Evolutionary conservation across 2,113 vertebrate genomes (phyloP), one percentile per base, ranked within the genome.

Genomic region (Columba janthina): DNA sequence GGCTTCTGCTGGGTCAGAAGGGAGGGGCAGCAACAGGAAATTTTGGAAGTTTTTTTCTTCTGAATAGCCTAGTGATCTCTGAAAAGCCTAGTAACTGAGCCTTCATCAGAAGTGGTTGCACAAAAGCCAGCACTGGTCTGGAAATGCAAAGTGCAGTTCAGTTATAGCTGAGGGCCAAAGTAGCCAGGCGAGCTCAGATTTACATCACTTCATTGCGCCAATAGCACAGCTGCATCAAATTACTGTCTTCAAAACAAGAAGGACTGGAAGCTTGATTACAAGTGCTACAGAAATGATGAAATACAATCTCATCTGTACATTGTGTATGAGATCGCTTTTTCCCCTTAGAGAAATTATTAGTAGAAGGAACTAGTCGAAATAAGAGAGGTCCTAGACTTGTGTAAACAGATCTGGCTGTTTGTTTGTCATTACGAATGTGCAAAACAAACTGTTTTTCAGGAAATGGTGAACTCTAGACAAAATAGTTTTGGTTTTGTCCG

Each of bases 141-240:
- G 58, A 91, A 88, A 85, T 70, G 51, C 40, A 50, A 66, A 83
- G 87, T 74, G 58, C n/a, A 61, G 61, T 38, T 93, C 85, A 74
- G 62, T 76, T 78, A 48, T 22, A 95, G 58, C 61, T 90, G 64
- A 95, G 71, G 95, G 56, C 89, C 89, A 90, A 78, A 86, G 62
- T 78, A 83, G 81, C 91, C 84, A 83, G 42, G 65, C 75, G 70
- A 85, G 38, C 60, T 95, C 82, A 67, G 88, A 90, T 92, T 94
- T 92, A 92, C 92, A 96, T 89, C 77, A 78, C 36, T 51, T n/a
- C 0, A 0, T 87, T 90, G 73, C 0, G 10, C 91, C 94, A 97
- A 48, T 66, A 93, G 85, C 66, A 80, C 95, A 96, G 93, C 90
- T 97, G 95, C 80, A 90, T 95, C 85, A 94, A 96, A 94, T 96